A percentile compares a stretch with the other conserved stretches of the same genome.
Evolutionary conservation across 2,797 vertebrate genomes (phyloP).

Genomic region (Lepidocolaptes lacrymiger): DNA sequence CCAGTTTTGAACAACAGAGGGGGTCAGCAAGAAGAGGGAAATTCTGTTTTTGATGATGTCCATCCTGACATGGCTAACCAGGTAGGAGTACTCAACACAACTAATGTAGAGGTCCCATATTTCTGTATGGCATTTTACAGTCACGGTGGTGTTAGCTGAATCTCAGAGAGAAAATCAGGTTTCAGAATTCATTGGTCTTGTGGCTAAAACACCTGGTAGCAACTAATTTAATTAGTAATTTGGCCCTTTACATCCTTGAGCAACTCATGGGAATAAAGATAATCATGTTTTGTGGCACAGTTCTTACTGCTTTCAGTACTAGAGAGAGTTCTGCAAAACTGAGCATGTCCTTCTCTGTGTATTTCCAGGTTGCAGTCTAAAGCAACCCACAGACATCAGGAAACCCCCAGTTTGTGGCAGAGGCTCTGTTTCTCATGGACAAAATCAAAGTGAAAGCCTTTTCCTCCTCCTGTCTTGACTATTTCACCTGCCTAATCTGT

Average conservation of each 20-base stretch:
- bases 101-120: accelerated
- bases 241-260: neutral
- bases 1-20: neutral
- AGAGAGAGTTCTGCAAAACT: neutral
- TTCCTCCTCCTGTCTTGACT: neutral
- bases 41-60: neutral
- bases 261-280: neutral
- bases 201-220: neutral
- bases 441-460: neutral
- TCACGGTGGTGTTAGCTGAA: neutral
- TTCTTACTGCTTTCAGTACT: neutral
- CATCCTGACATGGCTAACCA: neutral
- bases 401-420: neutral
- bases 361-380: neutral
- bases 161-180: neutral
- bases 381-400: neutral
- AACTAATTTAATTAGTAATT: neutral
- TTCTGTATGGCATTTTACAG: neutral
- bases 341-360: accelerated
- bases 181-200: neutral
- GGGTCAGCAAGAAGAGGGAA: neutral
- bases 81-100: neutral
- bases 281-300: no score
- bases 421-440: neutral
- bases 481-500: neutral